These are phyloP conservation scores for Zaprionus lineosus DNA, from an alignment of 2,888 invertebrate genomes.

Conservation along the genomic window DNA sequence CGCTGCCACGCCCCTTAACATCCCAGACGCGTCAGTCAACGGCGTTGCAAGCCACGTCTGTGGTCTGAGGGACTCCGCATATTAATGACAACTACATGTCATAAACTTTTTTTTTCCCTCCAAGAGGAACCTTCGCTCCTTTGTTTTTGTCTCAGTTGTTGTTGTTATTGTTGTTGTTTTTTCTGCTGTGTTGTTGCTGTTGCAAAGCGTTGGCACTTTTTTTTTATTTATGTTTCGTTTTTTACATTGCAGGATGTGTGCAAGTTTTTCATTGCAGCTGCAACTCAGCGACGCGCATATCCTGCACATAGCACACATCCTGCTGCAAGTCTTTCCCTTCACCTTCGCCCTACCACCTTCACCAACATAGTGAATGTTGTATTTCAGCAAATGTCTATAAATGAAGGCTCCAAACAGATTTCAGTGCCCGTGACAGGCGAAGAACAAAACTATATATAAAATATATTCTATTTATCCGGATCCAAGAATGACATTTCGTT, in stretches of 20 bases:
- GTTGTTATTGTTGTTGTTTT: constrained; percentile 9
- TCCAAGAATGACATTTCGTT: too few species aligned
- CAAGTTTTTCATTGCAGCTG: constrained; percentile 63
- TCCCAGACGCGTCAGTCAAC: constrained; percentile 16
- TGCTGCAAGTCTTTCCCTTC: constrained; percentile 18
- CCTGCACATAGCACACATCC: constrained; percentile 49
- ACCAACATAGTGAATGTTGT: not conserved
- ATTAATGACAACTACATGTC: constrained; percentile 48
- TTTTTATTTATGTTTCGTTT: constrained; percentile 23
- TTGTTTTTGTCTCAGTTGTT: constrained; percentile 28
- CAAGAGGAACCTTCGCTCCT: constrained; percentile 10
- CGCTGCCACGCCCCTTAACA: not conserved
- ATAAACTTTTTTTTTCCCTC: constrained; percentile 38
- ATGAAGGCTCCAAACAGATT: not conserved
- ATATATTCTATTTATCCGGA: too few species aligned
- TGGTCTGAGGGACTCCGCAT: constrained; percentile 28
- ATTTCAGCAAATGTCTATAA: not conserved
- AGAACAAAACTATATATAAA: too few species aligned
- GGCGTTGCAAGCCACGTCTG: constrained; percentile 16
- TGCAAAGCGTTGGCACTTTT: constrained; percentile 51
- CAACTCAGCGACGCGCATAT: constrained; percentile 59
- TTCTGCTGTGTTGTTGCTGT: constrained; percentile 25
- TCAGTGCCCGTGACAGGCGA: too few species aligned
- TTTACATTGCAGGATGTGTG: constrained; percentile 54
- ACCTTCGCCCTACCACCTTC: constrained; percentile 13